Base-by-base conservation (phyloP, 2,888 invertebrate genomes). In the Melanostoma mellinum region DNA sequence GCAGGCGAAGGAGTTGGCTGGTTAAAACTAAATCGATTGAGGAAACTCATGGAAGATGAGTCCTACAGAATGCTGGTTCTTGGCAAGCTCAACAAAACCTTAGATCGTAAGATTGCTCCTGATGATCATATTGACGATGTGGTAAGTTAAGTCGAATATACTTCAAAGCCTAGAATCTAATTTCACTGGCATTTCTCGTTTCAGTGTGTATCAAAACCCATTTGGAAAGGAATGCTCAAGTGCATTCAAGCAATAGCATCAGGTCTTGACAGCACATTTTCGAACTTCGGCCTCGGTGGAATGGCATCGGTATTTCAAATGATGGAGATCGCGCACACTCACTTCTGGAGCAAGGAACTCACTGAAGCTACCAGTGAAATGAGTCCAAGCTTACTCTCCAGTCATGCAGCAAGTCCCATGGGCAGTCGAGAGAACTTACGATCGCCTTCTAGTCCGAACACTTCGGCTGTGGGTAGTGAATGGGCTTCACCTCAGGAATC, bases 1-100 rank as follows among this genome's bases (percentile, higher is more conserved):
- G 88, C 89, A 4, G 91, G 91, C 0, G 91, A 91, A 80, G 91
- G 91, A 0, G 97, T 99, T 0, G 98, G 99, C 20, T 99, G 99
- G 98, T 93, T 99, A 58, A 98, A 99, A 90, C 92, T 98, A 20
- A 97, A 97, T 89, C 94, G 98, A 33, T 93, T 99, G 61, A 97
- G 97, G 89, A 98, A 98, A 89, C 92, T 99, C 36, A 98, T 99
- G 97, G 99, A 99, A 90, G 99, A 99, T 91, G 99, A 99, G 92
- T 98, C 97, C 56, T 98, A 99, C 91, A 94, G 99, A 42, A 98
- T 98, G 90, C 95, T 99, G 92, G 97, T 99, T 46, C 94, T 99
- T 58, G 97, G 97, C 86, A 97, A 98, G 89, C 93, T 99, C 3
- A 99, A 99, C 91, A 95, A 96, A 88, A 98, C 98, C 65, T 93